These are phyloP conservation scores for Hycleus cichorii DNA, from an alignment of 1,140 invertebrate genomes.

Conservation along the genomic window DNA sequence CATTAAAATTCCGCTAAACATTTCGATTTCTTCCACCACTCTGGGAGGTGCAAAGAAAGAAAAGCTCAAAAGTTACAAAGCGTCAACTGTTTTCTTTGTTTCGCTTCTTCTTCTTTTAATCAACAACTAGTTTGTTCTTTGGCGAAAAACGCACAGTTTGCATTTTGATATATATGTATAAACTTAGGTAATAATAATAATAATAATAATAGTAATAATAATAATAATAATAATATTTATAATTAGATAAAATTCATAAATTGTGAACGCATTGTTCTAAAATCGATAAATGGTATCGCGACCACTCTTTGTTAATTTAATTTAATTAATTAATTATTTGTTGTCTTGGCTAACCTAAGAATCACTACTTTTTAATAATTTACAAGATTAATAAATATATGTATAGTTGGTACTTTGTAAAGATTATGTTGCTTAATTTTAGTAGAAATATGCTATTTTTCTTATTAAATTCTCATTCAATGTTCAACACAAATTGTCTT, in stretches of 20 bases:
- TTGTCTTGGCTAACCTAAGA: slow-evolving; percentile 28
- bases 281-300: slow-evolving; percentile 34
- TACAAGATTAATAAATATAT: slow-evolving; percentile 36
- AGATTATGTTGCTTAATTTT: slow-evolving; percentile 52
- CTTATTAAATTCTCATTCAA: slow-evolving; percentile 6
- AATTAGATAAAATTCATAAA: slow-evolving; percentile 39
- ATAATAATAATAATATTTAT: neutral
- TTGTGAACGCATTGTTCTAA: slow-evolving; percentile 38
- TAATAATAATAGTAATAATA: slow-evolving; percentile 4
- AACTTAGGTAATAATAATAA: slow-evolving; percentile 26
- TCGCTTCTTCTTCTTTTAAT: slow-evolving; percentile 24
- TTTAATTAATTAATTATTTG: neutral
- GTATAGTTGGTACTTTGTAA: slow-evolving; percentile 57
- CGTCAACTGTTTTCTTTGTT: slow-evolving; percentile 39
- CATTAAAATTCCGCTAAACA: neutral
- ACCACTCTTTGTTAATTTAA: slow-evolving; percentile 15
- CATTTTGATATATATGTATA: slow-evolving; percentile 34
- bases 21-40: neutral
- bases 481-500: too few relatives aligned
- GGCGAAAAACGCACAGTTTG: slow-evolving; percentile 34
- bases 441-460: slow-evolving; percentile 53
- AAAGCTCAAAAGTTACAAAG: slow-evolving; percentile 27
- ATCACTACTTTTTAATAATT: slow-evolving; percentile 31
- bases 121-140: slow-evolving; percentile 7
- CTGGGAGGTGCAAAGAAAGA: too few relatives aligned